Evolutionary conservation across 92 coral and sea anemone species (phyloP).

Genomic region (Epizoanthus fatuus): DNA sequence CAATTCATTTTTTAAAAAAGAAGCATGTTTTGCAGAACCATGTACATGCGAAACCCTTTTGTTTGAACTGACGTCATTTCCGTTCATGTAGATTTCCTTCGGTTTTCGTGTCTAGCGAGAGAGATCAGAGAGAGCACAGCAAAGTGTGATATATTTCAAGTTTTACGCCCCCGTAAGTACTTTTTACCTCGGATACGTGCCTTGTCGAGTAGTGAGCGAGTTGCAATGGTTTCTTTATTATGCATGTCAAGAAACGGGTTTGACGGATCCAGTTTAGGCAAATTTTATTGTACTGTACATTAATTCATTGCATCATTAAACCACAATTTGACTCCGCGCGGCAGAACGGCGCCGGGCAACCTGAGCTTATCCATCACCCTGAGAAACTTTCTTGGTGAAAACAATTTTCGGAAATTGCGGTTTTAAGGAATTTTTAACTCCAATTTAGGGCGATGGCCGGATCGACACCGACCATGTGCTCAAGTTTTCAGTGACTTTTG

Average conservation of each 20-base stretch:
- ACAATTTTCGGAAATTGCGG: conserved; percentile 55
- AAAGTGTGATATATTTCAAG: conserved; percentile 22
- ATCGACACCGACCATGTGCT: background rate
- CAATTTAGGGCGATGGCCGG: conserved; percentile 30
- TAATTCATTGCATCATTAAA: too few species aligned
- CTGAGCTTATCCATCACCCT: conserved; percentile 69
- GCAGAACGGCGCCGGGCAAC: conserved; percentile 73
- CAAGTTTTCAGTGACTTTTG: background rate
- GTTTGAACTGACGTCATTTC: conserved; percentile 37
- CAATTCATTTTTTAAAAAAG: conserved; percentile 5
- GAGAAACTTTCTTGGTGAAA: conserved; percentile 22
- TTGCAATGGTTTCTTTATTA: background rate
- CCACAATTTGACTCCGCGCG: conserved; percentile 39
- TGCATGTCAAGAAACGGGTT: conserved; percentile 8
- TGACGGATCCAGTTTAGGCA: background rate
- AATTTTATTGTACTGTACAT: conserved; percentile 31
- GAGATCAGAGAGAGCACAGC: background rate
- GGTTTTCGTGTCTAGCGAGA: background rate
- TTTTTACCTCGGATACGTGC: conserved; percentile 1
- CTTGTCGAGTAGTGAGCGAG: background rate
- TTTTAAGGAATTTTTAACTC: conserved; percentile 36
- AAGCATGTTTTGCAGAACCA: background rate
- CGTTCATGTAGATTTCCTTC: conserved; percentile 28
- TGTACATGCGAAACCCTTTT: background rate
- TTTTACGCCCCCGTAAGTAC: conserved; percentile 39